These are phyloP conservation scores for Nomada ferruginata DNA, from an alignment of 2,888 invertebrate species.

Conservation along the genomic window DNA sequence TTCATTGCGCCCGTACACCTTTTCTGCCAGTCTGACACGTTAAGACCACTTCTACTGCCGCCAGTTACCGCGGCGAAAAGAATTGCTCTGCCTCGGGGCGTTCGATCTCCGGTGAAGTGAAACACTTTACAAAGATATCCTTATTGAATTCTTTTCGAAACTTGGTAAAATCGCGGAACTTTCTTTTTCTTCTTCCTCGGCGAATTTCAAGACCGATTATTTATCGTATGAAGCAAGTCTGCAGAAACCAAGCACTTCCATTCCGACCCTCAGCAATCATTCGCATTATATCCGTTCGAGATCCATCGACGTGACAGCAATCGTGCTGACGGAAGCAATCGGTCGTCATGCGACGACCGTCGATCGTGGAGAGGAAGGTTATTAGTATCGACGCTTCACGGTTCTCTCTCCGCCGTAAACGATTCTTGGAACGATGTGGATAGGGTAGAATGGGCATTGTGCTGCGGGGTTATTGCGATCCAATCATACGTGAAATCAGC, in stretches of 20 bases:
- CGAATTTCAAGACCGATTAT: background rate
- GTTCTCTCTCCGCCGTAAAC: constrained; percentile 36
- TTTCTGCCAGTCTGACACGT: constrained; percentile 17
- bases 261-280: background rate
- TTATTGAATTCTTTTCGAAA: background rate
- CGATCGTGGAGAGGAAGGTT: constrained; percentile 31
- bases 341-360: constrained; percentile 23
- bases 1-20: background rate
- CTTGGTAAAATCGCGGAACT: background rate
- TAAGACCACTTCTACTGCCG: constrained; percentile 9
- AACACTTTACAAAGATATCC: background rate
- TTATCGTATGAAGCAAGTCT: background rate
- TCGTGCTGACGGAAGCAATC: constrained; percentile 34
- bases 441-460: constrained; percentile 29
- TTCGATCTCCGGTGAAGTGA: background rate
- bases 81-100: background rate
- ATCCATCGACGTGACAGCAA: background rate
- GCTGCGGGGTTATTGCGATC: constrained; percentile 61
- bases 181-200: background rate
- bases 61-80: background rate
- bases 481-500: constrained; percentile 65
- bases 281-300: constrained; percentile 12
- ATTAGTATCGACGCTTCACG: constrained; percentile 54
- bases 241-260: background rate
- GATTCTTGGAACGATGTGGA: constrained; percentile 3